These are phyloP conservation scores for Lepidochrysops patricia DNA, from an alignment of 2,888 invertebrate species.

Conservation along the genomic window DNA sequence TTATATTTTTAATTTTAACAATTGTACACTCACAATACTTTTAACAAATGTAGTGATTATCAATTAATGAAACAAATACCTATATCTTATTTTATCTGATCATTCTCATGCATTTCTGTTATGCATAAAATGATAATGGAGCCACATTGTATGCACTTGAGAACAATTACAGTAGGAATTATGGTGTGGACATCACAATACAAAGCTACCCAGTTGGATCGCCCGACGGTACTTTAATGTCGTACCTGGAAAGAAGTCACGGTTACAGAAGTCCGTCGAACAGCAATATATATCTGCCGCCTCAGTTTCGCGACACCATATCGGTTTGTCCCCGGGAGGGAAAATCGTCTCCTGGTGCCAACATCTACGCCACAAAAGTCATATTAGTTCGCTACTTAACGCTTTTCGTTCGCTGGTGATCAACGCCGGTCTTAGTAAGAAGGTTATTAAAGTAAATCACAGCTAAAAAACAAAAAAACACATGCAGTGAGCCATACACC, in stretches of 20 bases:
- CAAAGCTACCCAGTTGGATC: constrained; percentile 49
- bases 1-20: too few species aligned
- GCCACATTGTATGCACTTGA: constrained; percentile 11
- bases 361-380: constrained; percentile 74
- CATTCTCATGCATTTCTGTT: constrained; percentile 8
- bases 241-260: constrained; percentile 56
- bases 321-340: constrained; percentile 75
- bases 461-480: constrained; percentile 21
- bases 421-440: constrained; percentile 56
- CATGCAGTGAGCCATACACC: constrained; percentile 61
- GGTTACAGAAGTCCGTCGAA: constrained; percentile 82
- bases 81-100: neutral
- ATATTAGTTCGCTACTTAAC: constrained; percentile 39
- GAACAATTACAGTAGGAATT: constrained; percentile 23
- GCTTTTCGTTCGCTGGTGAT: too few species aligned
- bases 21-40: neutral
- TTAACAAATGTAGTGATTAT: neutral
- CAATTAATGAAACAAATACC: constrained; percentile 2
- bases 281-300: constrained; percentile 75
- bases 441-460: constrained; percentile 35
- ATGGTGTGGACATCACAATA: constrained; percentile 56
- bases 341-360: constrained; percentile 72
- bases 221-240: constrained; percentile 48
- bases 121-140: constrained; percentile 8
- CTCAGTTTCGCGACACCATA: constrained; percentile 74